Conservation (phyloP, 2,113 vertebrate genomes). For the Phaethon lepturus region DNA sequence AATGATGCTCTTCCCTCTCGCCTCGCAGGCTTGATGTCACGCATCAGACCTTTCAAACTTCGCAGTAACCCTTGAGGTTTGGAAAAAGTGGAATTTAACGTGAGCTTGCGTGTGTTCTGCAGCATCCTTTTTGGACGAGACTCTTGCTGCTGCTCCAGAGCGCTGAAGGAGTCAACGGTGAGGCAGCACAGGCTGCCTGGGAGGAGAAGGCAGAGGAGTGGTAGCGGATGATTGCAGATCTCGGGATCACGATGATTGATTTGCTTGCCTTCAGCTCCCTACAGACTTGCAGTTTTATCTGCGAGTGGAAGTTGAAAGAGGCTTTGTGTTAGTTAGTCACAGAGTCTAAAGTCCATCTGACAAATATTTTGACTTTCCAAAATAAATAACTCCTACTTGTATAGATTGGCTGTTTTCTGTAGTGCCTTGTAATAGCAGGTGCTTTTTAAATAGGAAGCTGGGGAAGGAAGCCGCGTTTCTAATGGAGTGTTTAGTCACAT, state of each 20-base stretch:
- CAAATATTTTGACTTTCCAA: neutral
- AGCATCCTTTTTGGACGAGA: neutral
- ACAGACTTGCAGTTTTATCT: neutral
- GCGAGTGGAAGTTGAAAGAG: neutral
- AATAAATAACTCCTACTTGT: neutral
- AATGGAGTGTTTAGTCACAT: neutral
- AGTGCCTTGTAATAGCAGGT: neutral
- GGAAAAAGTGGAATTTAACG: neutral
- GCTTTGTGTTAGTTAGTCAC: neutral
- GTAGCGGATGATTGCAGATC: neutral
- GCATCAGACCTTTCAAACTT: neutral
- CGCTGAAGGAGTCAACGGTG: accelerated
- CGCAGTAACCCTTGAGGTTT: neutral
- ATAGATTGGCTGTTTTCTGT: accelerated
- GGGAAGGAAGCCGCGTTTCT: neutral
- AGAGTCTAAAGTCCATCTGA: neutral
- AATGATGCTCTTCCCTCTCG: neutral
- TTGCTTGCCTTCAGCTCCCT: neutral
- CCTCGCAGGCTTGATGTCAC: accelerated
- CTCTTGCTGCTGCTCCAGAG: neutral
- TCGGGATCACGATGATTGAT: accelerated
- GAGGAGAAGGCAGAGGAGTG: neutral
- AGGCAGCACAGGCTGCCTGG: neutral
- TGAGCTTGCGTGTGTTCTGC: neutral
- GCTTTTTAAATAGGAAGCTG: neutral